A percentile compares a stretch with the other conserved stretches of the same genome.
Evolutionary conservation across 2,888 invertebrate species (phyloP).

Genomic region (Bombylius discolor): DNA sequence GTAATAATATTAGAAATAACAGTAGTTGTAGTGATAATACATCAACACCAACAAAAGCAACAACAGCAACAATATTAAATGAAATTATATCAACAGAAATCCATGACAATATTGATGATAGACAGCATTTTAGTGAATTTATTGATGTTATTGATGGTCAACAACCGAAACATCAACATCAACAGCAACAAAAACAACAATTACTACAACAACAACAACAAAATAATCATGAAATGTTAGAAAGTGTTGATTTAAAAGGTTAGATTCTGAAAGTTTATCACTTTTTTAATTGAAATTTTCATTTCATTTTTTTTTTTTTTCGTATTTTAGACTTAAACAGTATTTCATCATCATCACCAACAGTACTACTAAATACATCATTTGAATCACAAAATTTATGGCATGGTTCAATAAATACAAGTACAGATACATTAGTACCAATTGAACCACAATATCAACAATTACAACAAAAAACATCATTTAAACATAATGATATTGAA

Average conservation of each 20-base stretch:
- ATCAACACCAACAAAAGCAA: too few species aligned
- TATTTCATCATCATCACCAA: background rate
- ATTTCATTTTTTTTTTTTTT: background rate
- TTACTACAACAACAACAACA: slow-evolving; percentile 11
- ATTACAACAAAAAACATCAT: background rate
- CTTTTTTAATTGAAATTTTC: background rate
- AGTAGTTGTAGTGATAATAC: background rate
- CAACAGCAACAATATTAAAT: background rate
- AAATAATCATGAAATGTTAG: slow-evolving; percentile 20
- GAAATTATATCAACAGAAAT: background rate
- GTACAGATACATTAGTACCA: slow-evolving; percentile 42
- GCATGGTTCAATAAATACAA: slow-evolving; percentile 37
- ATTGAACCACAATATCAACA: slow-evolving; percentile 18
- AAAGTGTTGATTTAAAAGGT: slow-evolving; percentile 26
- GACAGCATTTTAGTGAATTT: background rate
- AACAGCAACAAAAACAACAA: slow-evolving; percentile 1
- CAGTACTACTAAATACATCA: background rate
- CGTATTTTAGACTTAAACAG: background rate
- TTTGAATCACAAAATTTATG: slow-evolving; percentile 10
- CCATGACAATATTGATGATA: slow-evolving; percentile 2
- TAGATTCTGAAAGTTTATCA: background rate
- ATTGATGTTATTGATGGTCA: slow-evolving; percentile 9
- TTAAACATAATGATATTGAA: background rate
- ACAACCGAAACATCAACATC: slow-evolving; percentile 4
- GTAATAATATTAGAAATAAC: background rate